Evolutionary conservation across 2,797 vertebrate genomes (phyloP).

Genomic region (Tokudaia tokunoshimensis): DNA sequence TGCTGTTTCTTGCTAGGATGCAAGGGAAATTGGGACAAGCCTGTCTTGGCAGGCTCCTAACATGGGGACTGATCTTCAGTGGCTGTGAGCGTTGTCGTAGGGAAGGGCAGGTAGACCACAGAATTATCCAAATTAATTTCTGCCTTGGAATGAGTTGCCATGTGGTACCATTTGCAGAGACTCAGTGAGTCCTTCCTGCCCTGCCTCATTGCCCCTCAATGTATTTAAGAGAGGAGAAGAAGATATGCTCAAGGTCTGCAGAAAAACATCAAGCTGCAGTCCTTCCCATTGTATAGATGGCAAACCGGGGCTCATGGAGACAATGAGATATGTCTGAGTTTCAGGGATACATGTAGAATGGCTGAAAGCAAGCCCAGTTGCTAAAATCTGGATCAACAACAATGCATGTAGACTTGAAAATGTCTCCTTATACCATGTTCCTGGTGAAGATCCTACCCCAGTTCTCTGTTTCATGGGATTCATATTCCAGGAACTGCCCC

Average conservation of each 20-base stretch:
- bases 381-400: neutral
- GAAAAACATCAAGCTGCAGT: neutral
- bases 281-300: neutral
- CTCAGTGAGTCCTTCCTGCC: neutral
- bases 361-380: neutral
- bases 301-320: neutral
- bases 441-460: neutral
- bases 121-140: neutral
- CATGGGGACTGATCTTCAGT: neutral
- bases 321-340: neutral
- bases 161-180: neutral
- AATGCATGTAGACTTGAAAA: neutral
- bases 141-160: neutral
- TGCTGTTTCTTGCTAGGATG: neutral
- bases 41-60: neutral
- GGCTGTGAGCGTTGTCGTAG: neutral
- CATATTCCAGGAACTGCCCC: neutral
- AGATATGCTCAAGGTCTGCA: neutral
- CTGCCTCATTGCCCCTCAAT: neutral
- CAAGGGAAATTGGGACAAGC: neutral
- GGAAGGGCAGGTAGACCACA: neutral
- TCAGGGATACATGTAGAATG: neutral
- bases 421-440: neutral
- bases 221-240: neutral
- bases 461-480: neutral